A percentile compares a stretch with the other conserved stretches of the same genome.
Conservation (phyloP, 2,797 vertebrate genomes). For the Tapera naevia region DNA sequence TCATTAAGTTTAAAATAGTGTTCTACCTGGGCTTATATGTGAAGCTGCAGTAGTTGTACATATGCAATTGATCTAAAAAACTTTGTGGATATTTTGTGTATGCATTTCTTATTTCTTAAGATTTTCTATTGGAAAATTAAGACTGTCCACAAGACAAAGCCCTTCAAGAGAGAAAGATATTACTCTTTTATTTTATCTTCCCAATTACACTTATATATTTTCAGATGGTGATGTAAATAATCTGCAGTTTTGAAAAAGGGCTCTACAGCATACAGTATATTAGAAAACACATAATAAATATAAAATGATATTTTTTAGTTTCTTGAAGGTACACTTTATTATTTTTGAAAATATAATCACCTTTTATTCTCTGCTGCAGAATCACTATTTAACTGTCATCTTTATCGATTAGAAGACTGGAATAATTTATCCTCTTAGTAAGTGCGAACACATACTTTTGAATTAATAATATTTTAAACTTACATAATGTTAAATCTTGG, state of each 20-base stretch:
- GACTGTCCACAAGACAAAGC: background rate
- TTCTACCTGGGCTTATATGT: background rate
- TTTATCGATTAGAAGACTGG: background rate
- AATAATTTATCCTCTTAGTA: background rate
- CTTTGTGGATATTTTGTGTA: background rate
- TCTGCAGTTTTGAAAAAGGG: background rate
- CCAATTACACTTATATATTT: background rate
- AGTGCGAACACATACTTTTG: background rate
- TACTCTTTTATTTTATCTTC: background rate
- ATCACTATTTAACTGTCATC: background rate
- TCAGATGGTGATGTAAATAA: background rate
- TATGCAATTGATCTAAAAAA: background rate
- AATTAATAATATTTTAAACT: conserved; percentile 20
- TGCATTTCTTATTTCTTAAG: background rate
- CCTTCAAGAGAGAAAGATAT: background rate
- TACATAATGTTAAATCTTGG: background rate
- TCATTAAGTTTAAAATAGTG: background rate
- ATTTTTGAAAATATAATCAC: background rate
- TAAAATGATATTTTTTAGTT: background rate
- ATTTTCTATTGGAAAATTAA: background rate
- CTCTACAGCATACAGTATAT: background rate
- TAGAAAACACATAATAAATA: conserved; percentile 30
- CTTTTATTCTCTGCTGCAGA: background rate
- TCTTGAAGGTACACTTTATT: background rate
- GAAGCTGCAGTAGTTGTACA: background rate